A percentile compares a stretch with the other conserved stretches of the same genome.
Evolutionary conservation across 2,113 vertebrate species (phyloP).

Genomic region (Gymnarchus niloticus): DNA sequence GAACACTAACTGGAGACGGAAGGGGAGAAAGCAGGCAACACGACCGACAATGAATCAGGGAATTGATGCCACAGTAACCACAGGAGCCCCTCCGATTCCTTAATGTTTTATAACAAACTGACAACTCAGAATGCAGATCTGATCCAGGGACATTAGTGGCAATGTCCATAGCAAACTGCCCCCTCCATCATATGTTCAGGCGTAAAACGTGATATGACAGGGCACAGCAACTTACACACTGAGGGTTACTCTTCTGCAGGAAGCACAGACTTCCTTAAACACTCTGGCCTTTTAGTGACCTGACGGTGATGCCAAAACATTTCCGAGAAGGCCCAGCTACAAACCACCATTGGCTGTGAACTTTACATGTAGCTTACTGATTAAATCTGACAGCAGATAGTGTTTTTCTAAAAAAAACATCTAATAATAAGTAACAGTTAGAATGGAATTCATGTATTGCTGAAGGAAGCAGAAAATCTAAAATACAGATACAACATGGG

Average conservation of each 20-base stretch:
- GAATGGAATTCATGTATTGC: not conserved
- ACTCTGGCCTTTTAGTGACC: not conserved
- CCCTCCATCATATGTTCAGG: constrained; percentile 2
- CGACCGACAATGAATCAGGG: constrained; percentile 80
- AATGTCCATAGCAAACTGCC: not conserved
- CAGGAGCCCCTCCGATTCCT: constrained; percentile 79
- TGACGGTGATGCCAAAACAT: not conserved
- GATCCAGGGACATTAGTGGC: constrained; percentile 34
- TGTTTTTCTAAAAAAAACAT: not conserved
- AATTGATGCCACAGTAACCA: constrained; percentile 80
- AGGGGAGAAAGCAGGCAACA: constrained; percentile 67
- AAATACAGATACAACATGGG: not conserved
- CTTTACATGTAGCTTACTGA: not conserved
- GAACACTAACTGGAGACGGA: constrained; percentile 81
- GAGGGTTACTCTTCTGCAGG: not conserved
- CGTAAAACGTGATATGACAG: constrained; percentile 25
- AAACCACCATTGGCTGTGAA: not conserved
- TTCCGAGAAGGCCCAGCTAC: not conserved
- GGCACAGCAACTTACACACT: not conserved
- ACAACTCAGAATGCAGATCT: constrained; percentile 66
- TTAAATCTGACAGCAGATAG: not conserved
- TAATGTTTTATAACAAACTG: constrained; percentile 78
- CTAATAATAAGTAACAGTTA: not conserved
- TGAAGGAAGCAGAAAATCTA: not conserved
- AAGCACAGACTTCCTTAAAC: not conserved